Evolutionary conservation across 2,888 invertebrate species (phyloP).

Genomic region (Chalcosyrphus nemorum): DNA sequence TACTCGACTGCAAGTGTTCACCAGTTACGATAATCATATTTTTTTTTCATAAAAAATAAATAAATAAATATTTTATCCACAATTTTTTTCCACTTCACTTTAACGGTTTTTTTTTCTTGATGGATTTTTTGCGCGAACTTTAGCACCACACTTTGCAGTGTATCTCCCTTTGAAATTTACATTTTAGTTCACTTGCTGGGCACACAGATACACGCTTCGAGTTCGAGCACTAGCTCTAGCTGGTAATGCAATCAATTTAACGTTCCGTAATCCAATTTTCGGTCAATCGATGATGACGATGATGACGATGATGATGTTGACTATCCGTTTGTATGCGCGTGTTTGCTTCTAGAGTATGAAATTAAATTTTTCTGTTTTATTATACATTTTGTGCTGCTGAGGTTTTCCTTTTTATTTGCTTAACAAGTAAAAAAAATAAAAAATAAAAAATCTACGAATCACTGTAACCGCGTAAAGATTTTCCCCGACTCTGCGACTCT

Average conservation of each 20-base stretch:
- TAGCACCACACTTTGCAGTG: conserved; percentile 4
- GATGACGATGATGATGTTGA: too few relatives aligned
- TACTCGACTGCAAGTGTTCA: conserved; percentile 50
- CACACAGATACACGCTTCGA: conserved; percentile 16
- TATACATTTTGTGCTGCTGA: conserved; percentile 75
- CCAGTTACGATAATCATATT: conserved; percentile 70
- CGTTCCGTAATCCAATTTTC: conserved; percentile 39
- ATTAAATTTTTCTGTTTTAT: conserved; percentile 74
- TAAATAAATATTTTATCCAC: too few relatives aligned
- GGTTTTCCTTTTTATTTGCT: conserved; percentile 73
- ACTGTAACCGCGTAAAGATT: conserved; percentile 3
- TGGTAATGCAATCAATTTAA: conserved; percentile 22
- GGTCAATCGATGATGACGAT: conserved; percentile 36
- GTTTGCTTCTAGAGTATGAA: conserved; percentile 74
- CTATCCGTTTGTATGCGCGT: conserved; percentile 73
- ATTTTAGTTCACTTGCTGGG: conserved; percentile 51
- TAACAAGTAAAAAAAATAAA: too few relatives aligned
- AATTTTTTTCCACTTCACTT: conserved; percentile 5
- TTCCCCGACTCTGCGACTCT: too few relatives aligned
- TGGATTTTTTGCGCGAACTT: conserved; percentile 27
- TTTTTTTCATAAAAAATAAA: too few relatives aligned
- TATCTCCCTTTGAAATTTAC: conserved; percentile 35
- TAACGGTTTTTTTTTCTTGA: conserved; percentile 4
- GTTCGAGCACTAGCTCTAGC: conserved; percentile 3
- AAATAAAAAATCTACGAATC: too few relatives aligned